Base-by-base conservation (phyloP, 2,888 invertebrate genomes). In the Ochropleura leucogaster region DNA sequence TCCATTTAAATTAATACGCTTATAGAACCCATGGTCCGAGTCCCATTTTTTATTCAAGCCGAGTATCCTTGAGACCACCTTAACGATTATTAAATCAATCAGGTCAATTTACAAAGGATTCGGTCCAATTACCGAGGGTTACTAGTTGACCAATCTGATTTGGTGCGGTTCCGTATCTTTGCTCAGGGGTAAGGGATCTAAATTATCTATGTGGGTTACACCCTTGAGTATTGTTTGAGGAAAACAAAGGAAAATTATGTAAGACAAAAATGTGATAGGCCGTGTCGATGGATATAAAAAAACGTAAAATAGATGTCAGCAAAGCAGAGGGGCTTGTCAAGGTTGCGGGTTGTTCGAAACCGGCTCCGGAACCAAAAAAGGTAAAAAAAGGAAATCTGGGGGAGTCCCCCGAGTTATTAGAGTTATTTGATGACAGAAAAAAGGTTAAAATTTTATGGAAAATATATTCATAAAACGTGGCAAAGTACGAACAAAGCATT, bases 61-160 rank as follows among this genome's bases (percentile, higher is more conserved):
- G 16, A 30, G 51, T 59, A 72, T 46, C 72, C 69, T 74, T 59
- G 62, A 69, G 69, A 49, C 46, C 72, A 69, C 74, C 82, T 78
- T 65, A 60, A 60, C 67, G 75, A 79, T 85, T 84, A 86, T 85
- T 71, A 75, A 84, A 85, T 85, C 81, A 86, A 85, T 83, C 83
- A 82, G 75, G 74, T 85, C 86, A 83, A 86, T 86, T 86, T 86
- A 72, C 84, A 78, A 80, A 85, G 85, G 85, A 80, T 84, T 68
- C 72, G 42, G 57, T 53, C 72, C 82, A 86, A 86, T 85, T 86
- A 86, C 76, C n/a, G 47, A 72, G 77, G 86, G 84, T 77, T 76
- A 63, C 65, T 42, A 73, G 76, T 84, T 84, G 80, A 83, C 85
- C 86, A 80, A 78, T 80, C 63, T 57, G 67, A 85, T 86, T 85